These are phyloP conservation scores for Drosophila leontia DNA, from an alignment of 1,140 invertebrate species.

Conservation along the genomic window DNA sequence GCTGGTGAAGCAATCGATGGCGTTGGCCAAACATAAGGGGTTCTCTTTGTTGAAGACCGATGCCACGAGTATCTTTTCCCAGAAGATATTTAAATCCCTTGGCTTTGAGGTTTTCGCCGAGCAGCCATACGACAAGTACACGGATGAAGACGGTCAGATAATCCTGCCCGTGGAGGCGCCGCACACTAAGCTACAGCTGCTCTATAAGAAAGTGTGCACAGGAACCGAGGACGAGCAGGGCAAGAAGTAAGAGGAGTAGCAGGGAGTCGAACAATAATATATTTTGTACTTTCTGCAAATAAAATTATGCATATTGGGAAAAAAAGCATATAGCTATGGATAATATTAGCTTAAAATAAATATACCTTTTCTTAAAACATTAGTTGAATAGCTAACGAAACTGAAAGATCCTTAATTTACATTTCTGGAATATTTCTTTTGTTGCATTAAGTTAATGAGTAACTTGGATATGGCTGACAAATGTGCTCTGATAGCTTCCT, in stretches of 20 bases:
- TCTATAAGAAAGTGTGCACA: constrained; percentile 80
- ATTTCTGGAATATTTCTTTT: too few relatives aligned
- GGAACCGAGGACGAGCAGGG: not conserved
- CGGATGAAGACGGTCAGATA: constrained; percentile 87
- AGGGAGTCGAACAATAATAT: not conserved
- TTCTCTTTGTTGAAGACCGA: constrained; percentile 92
- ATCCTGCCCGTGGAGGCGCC: constrained; percentile 86
- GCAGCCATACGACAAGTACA: constrained; percentile 89
- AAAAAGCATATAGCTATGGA: too few relatives aligned
- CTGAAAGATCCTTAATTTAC: too few relatives aligned
- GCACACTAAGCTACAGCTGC: constrained; percentile 88
- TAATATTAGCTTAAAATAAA: not conserved
- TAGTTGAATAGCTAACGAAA: not conserved
- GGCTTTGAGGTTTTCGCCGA: constrained; percentile 88
- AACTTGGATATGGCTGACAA: not conserved
- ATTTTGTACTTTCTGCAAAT: constrained; percentile 27
- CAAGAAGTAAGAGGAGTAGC: not conserved
- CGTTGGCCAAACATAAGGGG: constrained; percentile 88
- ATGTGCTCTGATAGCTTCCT: not conserved
- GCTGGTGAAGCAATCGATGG: constrained; percentile 88
- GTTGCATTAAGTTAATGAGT: too few relatives aligned
- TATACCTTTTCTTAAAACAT: not conserved
- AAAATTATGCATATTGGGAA: not conserved
- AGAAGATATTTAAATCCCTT: constrained; percentile 89
- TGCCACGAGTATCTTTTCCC: constrained; percentile 91